phyloP scores from a whole-genome alignment of 2,797 vertebrate genomes.

The Meda fulgida region DNA sequence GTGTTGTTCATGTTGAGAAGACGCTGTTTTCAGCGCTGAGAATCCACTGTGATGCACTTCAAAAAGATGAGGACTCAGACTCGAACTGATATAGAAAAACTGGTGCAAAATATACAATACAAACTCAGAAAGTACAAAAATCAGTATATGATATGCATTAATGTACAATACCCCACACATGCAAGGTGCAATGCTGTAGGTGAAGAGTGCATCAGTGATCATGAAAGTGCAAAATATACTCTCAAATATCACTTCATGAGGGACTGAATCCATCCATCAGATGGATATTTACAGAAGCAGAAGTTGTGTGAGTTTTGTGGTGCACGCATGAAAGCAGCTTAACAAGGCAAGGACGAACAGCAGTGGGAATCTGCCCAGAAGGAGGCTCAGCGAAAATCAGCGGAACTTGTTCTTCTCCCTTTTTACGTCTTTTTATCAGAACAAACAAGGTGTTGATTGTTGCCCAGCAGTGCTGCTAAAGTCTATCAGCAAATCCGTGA shows the following conservation, averaged over 20 bases:
- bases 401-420: constrained; percentile 26
- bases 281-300: background rate
- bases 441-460: constrained; percentile 46
- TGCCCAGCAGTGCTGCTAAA: constrained; percentile 31
- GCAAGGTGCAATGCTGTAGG: background rate
- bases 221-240: background rate
- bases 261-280: background rate
- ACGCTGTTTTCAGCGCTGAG: no score
- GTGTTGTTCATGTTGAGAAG: no score
- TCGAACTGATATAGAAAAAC: no score
- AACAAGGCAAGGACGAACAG: constrained; percentile 39
- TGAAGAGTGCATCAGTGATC: background rate
- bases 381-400: constrained; percentile 44
- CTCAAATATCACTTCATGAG: background rate
- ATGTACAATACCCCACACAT: background rate
- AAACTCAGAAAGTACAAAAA: background rate
- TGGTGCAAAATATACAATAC: no score
- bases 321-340: background rate
- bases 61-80: no score
- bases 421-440: constrained; percentile 9
- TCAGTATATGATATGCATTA: background rate
- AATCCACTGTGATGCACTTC: no score
- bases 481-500: constrained; percentile 22
- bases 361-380: constrained; percentile 36
- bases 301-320: constrained; percentile 4